Conservation (phyloP, 2,888 invertebrate species). For the Aricia artaxerxes region DNA sequence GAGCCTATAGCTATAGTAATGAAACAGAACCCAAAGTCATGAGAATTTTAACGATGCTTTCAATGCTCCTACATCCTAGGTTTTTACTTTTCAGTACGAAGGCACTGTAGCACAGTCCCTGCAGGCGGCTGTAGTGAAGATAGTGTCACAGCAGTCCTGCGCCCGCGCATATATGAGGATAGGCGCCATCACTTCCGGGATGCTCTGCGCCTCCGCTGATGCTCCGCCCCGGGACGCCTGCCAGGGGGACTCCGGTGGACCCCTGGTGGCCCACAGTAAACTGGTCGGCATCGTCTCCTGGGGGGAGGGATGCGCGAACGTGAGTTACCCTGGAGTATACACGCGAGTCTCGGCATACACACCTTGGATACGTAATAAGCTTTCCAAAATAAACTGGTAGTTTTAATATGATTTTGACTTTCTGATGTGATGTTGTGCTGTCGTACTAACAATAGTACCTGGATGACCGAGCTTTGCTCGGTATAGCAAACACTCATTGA, state of each 20-base stretch:
- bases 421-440: not conserved
- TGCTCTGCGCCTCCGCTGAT: constrained; percentile 67
- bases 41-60: too few species aligned
- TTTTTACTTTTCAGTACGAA: constrained; percentile 53
- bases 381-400: constrained; percentile 27
- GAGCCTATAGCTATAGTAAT: too few species aligned
- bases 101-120: constrained; percentile 58
- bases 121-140: constrained; percentile 61
- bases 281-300: constrained; percentile 80
- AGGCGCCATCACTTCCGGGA: constrained; percentile 57
- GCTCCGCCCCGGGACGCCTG: constrained; percentile 69
- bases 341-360: constrained; percentile 70
- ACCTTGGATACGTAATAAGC: constrained; percentile 56
- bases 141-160: constrained; percentile 64
- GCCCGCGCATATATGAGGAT: constrained; percentile 58
- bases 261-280: constrained; percentile 67
- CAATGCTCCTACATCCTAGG: not conserved
- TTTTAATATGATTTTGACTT: not conserved
- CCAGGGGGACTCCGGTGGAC: constrained; percentile 83
- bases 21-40: too few species aligned
- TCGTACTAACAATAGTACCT: too few species aligned
- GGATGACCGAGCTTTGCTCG: too few species aligned
- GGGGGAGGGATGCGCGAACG: constrained; percentile 79
- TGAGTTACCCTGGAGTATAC: constrained; percentile 79
- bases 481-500: too few species aligned